Conservation (phyloP, 37 sponge, comb jelly and placozoan species). For the Cladorhizidae sp. region DNA sequence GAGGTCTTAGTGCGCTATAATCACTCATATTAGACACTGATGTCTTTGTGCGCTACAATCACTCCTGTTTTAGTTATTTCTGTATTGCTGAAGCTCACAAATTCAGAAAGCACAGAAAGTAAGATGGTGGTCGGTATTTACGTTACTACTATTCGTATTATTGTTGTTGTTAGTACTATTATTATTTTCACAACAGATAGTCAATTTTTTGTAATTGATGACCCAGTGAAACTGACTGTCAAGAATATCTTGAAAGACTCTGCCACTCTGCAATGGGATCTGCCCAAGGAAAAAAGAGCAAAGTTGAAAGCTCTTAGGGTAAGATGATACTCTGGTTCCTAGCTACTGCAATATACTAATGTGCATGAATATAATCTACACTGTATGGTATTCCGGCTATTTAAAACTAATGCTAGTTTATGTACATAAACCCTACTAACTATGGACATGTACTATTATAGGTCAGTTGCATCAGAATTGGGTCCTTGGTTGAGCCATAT, state of each 20-base stretch:
- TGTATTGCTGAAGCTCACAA: no score
- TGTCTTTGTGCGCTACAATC: no score
- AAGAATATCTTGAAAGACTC: background rate
- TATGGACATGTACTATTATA: no score
- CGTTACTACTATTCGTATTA: no score
- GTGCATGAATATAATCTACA: background rate
- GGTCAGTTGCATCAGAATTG: background rate
- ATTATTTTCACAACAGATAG: no score
- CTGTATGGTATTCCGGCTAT: background rate
- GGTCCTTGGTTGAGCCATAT: conserved; percentile 5
- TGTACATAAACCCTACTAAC: background rate
- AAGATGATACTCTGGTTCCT: background rate
- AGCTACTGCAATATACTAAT: no score
- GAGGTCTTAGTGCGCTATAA: no score
- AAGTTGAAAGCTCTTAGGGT: background rate
- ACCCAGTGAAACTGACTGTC: background rate
- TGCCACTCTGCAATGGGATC: background rate
- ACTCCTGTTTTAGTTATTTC: no score
- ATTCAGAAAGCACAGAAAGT: no score
- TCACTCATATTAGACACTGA: no score
- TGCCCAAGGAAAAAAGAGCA: background rate
- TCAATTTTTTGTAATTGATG: background rate
- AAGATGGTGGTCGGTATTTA: no score
- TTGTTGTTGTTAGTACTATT: no score
- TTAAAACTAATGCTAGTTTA: background rate